phyloP scores from a whole-genome alignment of 2,113 vertebrate species.

The Oryzias melastigma region DNA sequence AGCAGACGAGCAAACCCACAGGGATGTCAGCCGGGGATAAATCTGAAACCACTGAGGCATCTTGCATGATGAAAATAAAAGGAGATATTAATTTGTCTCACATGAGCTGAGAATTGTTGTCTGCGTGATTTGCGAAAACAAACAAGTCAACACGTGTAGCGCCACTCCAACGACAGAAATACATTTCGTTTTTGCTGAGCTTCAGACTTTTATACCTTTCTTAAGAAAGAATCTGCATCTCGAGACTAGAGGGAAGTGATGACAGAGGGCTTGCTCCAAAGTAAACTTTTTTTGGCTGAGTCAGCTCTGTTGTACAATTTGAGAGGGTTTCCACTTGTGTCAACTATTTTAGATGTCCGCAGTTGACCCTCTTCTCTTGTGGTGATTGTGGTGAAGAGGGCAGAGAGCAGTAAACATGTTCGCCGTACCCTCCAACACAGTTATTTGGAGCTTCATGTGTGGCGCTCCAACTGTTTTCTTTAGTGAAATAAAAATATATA shows the following conservation, averaged over 20 bases:
- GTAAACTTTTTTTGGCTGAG: conserved; percentile 46
- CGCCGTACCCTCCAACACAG: too few relatives aligned
- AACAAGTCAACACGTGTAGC: conserved; percentile 18
- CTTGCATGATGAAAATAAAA: conserved; percentile 9
- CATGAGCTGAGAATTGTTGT: not conserved
- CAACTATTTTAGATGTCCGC: conserved; percentile 6
- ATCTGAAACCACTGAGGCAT: conserved; percentile 16
- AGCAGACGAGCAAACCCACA: conserved; percentile 15
- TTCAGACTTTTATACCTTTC: conserved; percentile 45
- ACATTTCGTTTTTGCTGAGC: conserved; percentile 59
- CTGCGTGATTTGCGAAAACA: not conserved
- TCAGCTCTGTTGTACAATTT: conserved; percentile 15
- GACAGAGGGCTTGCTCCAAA: conserved; percentile 41
- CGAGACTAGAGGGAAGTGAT: conserved; percentile 53
- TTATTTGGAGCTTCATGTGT: too few relatives aligned
- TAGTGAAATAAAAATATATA: too few relatives aligned
- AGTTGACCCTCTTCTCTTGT: not conserved
- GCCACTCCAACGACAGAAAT: conserved; percentile 38
- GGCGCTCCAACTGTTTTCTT: not conserved
- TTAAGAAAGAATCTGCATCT: conserved; percentile 53
- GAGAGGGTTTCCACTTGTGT: conserved; percentile 26
- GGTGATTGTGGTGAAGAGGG: not conserved
- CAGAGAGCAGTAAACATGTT: not conserved
- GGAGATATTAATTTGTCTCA: conserved; percentile 21
- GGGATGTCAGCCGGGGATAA: conserved; percentile 3